These are phyloP conservation scores for Eilema griseolum DNA, from an alignment of 2,888 invertebrate genomes.

Conservation along the genomic window DNA sequence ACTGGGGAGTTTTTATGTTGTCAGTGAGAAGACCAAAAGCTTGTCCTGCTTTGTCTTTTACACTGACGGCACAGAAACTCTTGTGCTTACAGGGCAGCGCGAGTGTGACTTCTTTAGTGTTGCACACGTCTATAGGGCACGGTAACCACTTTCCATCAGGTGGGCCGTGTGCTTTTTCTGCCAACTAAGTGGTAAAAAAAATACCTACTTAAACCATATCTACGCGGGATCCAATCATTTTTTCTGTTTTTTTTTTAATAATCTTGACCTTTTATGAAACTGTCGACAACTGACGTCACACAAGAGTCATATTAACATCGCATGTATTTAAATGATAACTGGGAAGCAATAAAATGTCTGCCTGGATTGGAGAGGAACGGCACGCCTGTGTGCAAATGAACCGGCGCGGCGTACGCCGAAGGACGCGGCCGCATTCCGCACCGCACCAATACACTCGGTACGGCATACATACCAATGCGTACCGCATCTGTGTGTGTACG, in stretches of 20 bases:
- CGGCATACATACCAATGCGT: conserved; percentile 81
- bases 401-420: conserved; percentile 80
- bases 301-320: neutral
- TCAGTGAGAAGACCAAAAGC: no score
- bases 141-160: no score
- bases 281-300: conserved; percentile 23
- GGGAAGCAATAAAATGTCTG: conserved; percentile 77
- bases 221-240: neutral
- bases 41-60: no score
- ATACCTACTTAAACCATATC: no score
- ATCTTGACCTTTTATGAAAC: conserved; percentile 17
- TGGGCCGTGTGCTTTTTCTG: no score
- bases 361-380: conserved; percentile 68
- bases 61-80: no score
- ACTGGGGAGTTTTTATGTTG: no score
- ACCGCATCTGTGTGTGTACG: conserved; percentile 61
- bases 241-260: neutral
- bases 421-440: conserved; percentile 86
- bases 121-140: no score
- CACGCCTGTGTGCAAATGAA: conserved; percentile 83
- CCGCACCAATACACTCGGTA: conserved; percentile 75
- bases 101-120: no score
- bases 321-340: conserved; percentile 66
- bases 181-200: no score
- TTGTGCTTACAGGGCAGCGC: no score